Percentiles rank a stretch among this genome's conserved stretches.
phyloP scores from a whole-genome alignment of 2,113 vertebrate species.

The Cephalopterus ornatus region DNA sequence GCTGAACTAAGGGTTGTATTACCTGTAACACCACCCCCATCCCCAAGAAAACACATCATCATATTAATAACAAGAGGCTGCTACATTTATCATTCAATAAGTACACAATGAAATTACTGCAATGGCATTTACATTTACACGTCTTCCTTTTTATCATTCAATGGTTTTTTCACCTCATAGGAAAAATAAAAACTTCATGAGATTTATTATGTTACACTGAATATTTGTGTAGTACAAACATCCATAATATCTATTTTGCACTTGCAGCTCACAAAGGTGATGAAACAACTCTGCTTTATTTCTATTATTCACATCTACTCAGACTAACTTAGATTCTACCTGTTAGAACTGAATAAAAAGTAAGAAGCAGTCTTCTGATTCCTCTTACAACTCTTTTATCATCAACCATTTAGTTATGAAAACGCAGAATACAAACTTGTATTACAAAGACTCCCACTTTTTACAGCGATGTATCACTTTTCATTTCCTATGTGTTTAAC shows the following conservation, averaged over 20 bases:
- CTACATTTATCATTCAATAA: neutral
- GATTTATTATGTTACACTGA: neutral
- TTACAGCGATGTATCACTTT: neutral
- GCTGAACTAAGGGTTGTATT: slow-evolving; percentile 74
- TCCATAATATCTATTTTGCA: neutral
- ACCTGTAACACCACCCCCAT: slow-evolving; percentile 24
- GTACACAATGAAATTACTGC: neutral
- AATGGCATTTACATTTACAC: neutral
- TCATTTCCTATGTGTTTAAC: neutral
- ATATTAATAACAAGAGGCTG: neutral
- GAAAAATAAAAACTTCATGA: neutral
- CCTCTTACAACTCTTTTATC: neutral
- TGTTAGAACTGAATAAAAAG: neutral
- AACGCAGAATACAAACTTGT: neutral
- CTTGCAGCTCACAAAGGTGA: neutral
- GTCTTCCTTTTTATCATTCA: neutral
- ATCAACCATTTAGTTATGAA: neutral
- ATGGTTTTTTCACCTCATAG: neutral
- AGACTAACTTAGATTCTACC: neutral
- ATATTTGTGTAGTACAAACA: neutral
- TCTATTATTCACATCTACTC: neutral
- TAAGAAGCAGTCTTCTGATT: neutral
- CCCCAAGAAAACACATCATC: neutral
- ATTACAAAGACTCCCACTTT: neutral
- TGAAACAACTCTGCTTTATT: neutral